Evolutionary conservation across 2,113 vertebrate genomes (phyloP), one percentile per base, ranked within the genome.

Genomic region (Oreotrochilus melanogaster): DNA sequence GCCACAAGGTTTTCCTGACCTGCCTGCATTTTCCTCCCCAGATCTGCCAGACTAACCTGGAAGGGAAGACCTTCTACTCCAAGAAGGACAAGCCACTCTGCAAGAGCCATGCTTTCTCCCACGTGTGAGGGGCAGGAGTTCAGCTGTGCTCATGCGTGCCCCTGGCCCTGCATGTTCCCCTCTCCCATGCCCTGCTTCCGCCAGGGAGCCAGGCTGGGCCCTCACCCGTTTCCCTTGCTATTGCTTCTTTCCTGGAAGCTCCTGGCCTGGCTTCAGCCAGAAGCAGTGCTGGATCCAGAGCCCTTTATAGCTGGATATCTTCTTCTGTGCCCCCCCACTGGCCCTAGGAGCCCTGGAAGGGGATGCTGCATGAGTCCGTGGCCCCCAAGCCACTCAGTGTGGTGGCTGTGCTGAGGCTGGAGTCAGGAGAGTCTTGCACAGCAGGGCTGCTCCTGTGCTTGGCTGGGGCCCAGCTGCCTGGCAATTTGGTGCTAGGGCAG

Each of bases 1-100:
- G 37, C 64, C 8, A 4, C 1, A 0, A 28, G 61, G 5, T 30
- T 78, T 76, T 62, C 18, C 28, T 57, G 0, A 37, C 24, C n/a
- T 2, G 1, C 9, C 42, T 81, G 35, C 6, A 7, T 21, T 94
- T 14, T 83, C 6, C 65, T 97, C 79, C 94, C 71, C 96, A 99
- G 99, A 98, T 99, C 97, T 99, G 99, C 98, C 99, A 99, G 96
- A 98, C 99, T 96, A 99, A 99, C 98, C 97, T 99, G 98, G 99
- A 99, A 98, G 99, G 99, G 94, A 99, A 99, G 98, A 99, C 99
- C 0, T 99, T 99, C 98, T 99, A 99, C 97, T 99, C 99, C 86
- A 99, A 99, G 98, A 99, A 99, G 97, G 99, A 99, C 98, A 99
- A 99, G 97, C 99, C 99, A 5, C 98, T 99, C 93, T 99, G 99